Evolutionary conservation across 1,140 invertebrate genomes (phyloP), one percentile per base, ranked within the genome.

Genomic region (Carcinoscorpius rotundicauda): DNA sequence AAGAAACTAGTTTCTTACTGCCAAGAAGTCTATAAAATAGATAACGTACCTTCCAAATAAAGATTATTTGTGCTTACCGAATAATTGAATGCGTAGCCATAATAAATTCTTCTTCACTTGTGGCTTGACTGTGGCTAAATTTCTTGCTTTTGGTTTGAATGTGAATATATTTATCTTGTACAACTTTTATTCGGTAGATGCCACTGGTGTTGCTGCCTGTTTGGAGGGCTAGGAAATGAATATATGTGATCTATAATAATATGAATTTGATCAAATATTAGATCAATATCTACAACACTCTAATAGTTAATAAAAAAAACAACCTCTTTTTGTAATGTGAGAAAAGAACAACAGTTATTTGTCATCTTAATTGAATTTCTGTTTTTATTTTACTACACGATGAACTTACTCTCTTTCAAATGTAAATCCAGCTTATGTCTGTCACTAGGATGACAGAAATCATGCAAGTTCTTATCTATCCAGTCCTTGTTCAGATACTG

Each of bases 1-100:
- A 29, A 29, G 29, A 29, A 29, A 29, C 0, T 29, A 29, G 29
- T 29, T 29, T 29, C 29, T 29, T 29, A 29, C 29, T 29, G 29
- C 29, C 29, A 29, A 29, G 29, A 29, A 29, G 29, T 2, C 29
- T 29, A 29, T 29, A 29, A 29, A 29, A 29, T 29, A 29, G 29
- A 29, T 29, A 29, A 29, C 2, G 29, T 29, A 29, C 29, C 29
- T 29, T 29, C 29, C 29, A 29, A 29, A 29, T 29, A 29, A 29
- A 29, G 29, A 29, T 29, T 29, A 2, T 29, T 55, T 55, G 50
- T 52, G 71, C 71, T 69, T 69, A 78, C 75, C 75, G 74, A 57
- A 88, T 79, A 81, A 97, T 86, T 60, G 89, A 89, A 78, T 93
- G 89, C 58, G 89, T 90, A 59, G 91, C 88, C 86, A 95, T 92